These are phyloP conservation scores for Maconellicoccus hirsutus DNA, from an alignment of 1,140 invertebrate species.

Conservation along the genomic window DNA sequence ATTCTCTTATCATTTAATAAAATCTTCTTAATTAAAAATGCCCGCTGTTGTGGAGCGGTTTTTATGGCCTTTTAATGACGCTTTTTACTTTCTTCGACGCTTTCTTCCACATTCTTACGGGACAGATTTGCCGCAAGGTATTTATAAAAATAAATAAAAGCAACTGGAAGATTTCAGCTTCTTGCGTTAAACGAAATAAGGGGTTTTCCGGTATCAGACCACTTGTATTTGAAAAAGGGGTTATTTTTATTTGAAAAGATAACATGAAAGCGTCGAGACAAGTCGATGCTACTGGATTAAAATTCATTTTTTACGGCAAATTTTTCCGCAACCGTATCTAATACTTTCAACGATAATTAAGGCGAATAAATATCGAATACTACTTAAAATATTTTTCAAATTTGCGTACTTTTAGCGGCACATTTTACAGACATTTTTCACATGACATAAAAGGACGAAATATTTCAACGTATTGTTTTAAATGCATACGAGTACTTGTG, in stretches of 20 bases:
- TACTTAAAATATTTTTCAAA: too few relatives aligned
- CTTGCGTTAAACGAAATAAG: not conserved
- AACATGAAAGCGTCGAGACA: not conserved
- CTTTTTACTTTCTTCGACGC: conserved; percentile 7
- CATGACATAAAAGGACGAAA: too few relatives aligned
- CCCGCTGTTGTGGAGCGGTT: not conserved
- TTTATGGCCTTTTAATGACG: conserved; percentile 8
- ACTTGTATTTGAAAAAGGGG: not conserved
- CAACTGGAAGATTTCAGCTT: not conserved
- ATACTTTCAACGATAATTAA: too few relatives aligned
- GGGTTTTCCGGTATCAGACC: not conserved
- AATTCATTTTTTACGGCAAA: too few relatives aligned
- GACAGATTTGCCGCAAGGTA: not conserved
- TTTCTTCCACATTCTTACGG: not conserved
- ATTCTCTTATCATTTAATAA: conserved; percentile 19
- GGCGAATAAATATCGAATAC: too few relatives aligned
- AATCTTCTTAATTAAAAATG: conserved; percentile 21
- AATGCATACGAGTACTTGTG: too few relatives aligned
- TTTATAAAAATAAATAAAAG: not conserved
- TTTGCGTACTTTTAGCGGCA: too few relatives aligned
- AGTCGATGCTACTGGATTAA: too few relatives aligned
- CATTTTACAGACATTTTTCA: too few relatives aligned
- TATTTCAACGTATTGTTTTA: too few relatives aligned
- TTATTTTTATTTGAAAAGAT: not conserved
- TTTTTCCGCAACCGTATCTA: too few relatives aligned